These are phyloP conservation scores for Lathronympha strigana DNA, from an alignment of 2,888 invertebrate genomes.

Conservation along the genomic window DNA sequence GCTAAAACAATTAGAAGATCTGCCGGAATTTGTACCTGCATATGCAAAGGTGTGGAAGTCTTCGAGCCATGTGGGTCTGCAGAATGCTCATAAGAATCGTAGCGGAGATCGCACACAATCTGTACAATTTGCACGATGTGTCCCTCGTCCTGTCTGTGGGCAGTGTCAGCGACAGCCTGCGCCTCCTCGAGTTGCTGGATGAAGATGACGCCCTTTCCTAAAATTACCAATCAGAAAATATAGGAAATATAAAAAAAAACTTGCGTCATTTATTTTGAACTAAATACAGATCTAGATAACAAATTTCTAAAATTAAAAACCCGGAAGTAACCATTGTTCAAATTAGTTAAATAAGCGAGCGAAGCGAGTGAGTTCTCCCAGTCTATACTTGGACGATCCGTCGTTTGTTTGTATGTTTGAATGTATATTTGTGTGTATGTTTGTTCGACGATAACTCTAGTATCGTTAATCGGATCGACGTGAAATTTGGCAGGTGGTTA, in stretches of 20 bases:
- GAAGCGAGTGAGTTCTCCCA: no score
- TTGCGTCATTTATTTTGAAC: neutral
- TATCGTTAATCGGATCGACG: no score
- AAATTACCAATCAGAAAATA: slow-evolving; percentile 24
- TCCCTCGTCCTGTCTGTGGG: slow-evolving; percentile 73
- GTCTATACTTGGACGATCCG: no score
- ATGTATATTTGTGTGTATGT: no score
- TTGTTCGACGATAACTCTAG: no score
- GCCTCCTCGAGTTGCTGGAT: slow-evolving; percentile 69
- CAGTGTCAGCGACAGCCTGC: slow-evolving; percentile 64
- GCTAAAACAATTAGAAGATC: neutral
- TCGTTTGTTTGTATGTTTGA: no score
- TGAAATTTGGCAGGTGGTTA: no score
- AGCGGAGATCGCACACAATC: slow-evolving; percentile 62
- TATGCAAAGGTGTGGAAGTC: no score
- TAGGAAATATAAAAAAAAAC: neutral
- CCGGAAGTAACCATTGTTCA: no score
- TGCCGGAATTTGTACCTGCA: slow-evolving; percentile 7
- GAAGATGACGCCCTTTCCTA: slow-evolving; percentile 60
- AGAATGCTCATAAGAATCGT: slow-evolving; percentile 68
- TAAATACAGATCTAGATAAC: neutral
- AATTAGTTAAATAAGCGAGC: no score
- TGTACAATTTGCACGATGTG: slow-evolving; percentile 69
- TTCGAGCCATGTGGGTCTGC: slow-evolving; percentile 70
- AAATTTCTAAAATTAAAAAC: neutral